Evolutionary conservation across 2,113 vertebrate genomes (phyloP).

Genomic region (Cacatua alba): DNA sequence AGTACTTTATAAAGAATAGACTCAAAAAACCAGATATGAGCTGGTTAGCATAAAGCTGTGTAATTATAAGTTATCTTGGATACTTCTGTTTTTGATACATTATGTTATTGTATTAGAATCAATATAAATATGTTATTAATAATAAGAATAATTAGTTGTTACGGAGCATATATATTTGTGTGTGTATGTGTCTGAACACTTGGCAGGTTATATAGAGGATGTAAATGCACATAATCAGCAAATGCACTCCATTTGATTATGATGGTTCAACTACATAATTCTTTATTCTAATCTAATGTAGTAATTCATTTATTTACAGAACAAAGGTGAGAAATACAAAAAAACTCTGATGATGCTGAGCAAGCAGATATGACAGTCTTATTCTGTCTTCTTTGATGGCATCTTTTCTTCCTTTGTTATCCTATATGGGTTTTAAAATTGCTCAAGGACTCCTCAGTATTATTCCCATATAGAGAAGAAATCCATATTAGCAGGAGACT

Average conservation of each 20-base stretch:
- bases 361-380: neutral
- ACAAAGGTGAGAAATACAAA: neutral
- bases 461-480: neutral
- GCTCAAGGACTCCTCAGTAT: neutral
- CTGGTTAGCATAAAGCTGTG: neutral
- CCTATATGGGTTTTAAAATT: neutral
- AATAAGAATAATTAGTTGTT: too few species aligned
- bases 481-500: neutral
- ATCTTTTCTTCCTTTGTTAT: neutral
- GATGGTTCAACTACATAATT: neutral
- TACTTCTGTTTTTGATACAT: neutral
- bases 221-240: neutral
- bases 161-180: too few species aligned
- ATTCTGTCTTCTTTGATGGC: neutral
- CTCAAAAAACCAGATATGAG: neutral
- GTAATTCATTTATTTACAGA: neutral
- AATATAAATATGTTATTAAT: too few species aligned
- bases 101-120: neutral
- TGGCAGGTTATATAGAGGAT: neutral
- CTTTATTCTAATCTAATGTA: neutral
- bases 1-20: neutral
- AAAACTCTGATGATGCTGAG: neutral
- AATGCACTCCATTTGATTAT: neutral
- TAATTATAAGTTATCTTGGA: neutral
- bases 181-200: too few species aligned